Base-by-base conservation (phyloP, 53 echinoderm and acorn worm genomes). In the Astropecten irregularis region DNA sequence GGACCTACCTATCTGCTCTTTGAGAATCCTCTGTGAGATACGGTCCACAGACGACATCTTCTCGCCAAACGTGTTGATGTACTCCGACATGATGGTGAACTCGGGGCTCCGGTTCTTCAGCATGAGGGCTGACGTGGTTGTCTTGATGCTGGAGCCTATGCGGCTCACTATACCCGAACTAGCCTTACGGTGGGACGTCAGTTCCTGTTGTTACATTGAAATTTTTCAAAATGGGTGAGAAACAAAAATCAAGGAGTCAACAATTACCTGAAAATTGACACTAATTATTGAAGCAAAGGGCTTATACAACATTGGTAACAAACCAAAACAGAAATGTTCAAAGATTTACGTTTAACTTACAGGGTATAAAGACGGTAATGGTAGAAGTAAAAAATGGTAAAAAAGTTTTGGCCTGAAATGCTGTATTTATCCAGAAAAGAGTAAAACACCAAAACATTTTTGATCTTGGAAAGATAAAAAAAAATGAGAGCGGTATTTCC, bases 51-150 rank as follows among this genome's bases (percentile, higher is more conserved):
- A 93, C 18, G 91, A 92, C 69, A 97, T 81, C 66, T 97, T 97
- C 32, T 97, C 94, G 16, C 90, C 92, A 10, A 97, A 88, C 42
- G 82, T 89, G 44, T 90, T 82, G n/a, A 97, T 77, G 50, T 97
- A 97, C 27, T 97, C 94, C 19, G 76, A 85, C 97, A 97, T 97
- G 52, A 94, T 93, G 25, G 97, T 97, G 66, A 76, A 97, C 48
- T 97, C 97, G 60, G 97, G 97, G 81, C 91, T 90, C 35, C 97
- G 79, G 47, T 93, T 94, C 84, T 91, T 97, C 32, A 97, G 94
- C 82, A 94, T 82, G 25, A 89, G 87, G 22, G 97, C 87, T 1
- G 94, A 89, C 11, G 97, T 89, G 27, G 84, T 84, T 1, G 91
- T 87, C 53, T 91, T 87, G 35, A 97, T 58, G 2, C 88, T 88